Conservation (phyloP, 2,797 vertebrate genomes). For the Vultur gryphus region DNA sequence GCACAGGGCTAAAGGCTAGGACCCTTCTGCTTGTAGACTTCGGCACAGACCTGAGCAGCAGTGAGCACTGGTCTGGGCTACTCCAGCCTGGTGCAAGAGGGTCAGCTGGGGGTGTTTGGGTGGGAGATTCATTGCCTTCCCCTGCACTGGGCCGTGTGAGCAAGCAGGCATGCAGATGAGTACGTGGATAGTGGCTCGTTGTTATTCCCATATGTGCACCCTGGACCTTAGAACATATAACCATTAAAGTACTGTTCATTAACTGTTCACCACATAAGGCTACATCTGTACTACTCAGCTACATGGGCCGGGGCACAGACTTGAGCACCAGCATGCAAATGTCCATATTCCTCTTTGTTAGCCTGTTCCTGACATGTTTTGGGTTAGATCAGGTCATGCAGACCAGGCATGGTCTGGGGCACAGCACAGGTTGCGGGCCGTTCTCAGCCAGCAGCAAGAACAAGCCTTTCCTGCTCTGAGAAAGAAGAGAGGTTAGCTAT, state of each 20-base stretch:
- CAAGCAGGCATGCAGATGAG: no score
- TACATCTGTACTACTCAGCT: not conserved
- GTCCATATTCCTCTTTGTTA: not conserved
- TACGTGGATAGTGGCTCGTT: not conserved
- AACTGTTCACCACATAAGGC: not conserved
- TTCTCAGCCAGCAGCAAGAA: not conserved
- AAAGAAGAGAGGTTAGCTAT: no score
- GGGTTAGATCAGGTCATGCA: not conserved
- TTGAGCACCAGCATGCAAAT: not conserved
- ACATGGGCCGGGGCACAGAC: fast-evolving
- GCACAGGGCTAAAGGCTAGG: not conserved
- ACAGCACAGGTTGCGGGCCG: not conserved
- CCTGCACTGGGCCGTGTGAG: not conserved
- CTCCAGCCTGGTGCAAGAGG: not conserved
- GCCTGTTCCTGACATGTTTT: not conserved
- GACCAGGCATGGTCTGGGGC: no score
- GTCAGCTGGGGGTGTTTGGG: not conserved
- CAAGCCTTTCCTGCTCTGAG: not conserved
- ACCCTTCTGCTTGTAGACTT: not conserved
- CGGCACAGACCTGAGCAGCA: not conserved
- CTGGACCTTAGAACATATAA: not conserved
- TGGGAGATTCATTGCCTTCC: not conserved
- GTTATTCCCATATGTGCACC: not conserved
- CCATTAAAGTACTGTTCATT: no score
- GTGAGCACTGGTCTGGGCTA: not conserved